Evolutionary conservation across 2,113 vertebrate species (phyloP).

Genomic region (Saguinus imperator): DNA sequence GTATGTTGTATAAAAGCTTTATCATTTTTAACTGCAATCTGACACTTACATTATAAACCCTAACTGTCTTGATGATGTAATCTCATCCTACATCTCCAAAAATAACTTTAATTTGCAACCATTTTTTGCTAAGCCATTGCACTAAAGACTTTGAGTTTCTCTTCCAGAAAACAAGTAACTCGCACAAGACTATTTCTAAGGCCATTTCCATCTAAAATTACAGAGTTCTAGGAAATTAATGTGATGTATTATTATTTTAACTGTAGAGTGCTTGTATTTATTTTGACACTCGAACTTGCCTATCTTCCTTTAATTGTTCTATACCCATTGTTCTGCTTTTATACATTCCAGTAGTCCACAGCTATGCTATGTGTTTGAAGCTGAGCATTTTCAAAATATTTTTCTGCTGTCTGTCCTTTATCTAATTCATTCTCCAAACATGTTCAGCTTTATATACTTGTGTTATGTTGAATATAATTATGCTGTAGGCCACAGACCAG

Average conservation of each 20-base stretch:
- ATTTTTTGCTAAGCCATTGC: constrained; percentile 46
- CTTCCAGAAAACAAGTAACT: constrained; percentile 32
- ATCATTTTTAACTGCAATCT: constrained; percentile 49
- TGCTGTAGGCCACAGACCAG: not conserved
- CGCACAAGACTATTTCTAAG: constrained; percentile 44
- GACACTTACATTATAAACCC: constrained; percentile 37
- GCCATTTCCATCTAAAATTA: constrained; percentile 18
- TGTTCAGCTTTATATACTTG: not conserved
- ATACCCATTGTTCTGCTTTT: not conserved
- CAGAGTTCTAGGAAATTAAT: constrained; percentile 42
- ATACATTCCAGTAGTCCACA: not conserved
- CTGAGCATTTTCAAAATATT: constrained; percentile 10
- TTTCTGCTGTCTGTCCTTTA: not conserved
- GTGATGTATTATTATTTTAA: constrained; percentile 15
- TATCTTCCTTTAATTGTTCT: not conserved
- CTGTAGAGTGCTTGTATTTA: not conserved
- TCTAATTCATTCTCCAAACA: not conserved
- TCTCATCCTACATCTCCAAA: constrained; percentile 47
- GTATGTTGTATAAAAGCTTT: constrained; percentile 1
- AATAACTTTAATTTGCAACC: constrained; percentile 55
- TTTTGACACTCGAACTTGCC: not conserved
- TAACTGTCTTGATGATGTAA: constrained; percentile 49
- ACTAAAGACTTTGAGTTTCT: not conserved
- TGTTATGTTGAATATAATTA: not conserved
- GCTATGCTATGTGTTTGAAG: not conserved